Percentiles rank a stretch among this genome's conserved stretches.
These are phyloP conservation scores for Lophius americanus DNA, from an alignment of 2,797 vertebrate genomes.

Conservation along the genomic window DNA sequence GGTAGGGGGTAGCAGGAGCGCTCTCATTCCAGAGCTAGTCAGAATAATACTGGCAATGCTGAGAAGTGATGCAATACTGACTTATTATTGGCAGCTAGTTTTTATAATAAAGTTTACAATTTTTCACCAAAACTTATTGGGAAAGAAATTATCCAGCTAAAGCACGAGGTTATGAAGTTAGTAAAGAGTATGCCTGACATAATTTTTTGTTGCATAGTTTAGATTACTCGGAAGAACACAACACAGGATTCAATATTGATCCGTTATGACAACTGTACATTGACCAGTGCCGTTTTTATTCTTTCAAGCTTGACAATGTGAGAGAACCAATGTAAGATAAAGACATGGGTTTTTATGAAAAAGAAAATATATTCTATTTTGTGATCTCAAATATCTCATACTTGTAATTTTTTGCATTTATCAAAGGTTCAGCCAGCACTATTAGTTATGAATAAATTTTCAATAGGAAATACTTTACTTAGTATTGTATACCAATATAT, in stretches of 20 bases:
- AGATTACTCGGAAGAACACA: slow-evolving; percentile 30
- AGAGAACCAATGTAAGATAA: slow-evolving; percentile 9
- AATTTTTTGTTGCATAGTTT: slow-evolving; percentile 19
- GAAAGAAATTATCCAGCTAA: slow-evolving; percentile 17
- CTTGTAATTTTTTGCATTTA: no score
- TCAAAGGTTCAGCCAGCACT: no score
- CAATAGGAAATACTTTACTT: no score
- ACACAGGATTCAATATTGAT: slow-evolving; percentile 41
- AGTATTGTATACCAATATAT: neutral
- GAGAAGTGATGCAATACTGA: slow-evolving; percentile 30
- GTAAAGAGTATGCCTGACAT: slow-evolving; percentile 2
- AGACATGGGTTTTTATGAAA: neutral
- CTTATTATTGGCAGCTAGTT: slow-evolving; percentile 22
- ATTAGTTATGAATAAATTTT: no score
- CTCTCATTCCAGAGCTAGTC: slow-evolving; percentile 7
- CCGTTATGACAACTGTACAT: slow-evolving; percentile 20
- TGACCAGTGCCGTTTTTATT: slow-evolving; percentile 26
- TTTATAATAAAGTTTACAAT: slow-evolving; percentile 20
- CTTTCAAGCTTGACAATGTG: slow-evolving; percentile 13
- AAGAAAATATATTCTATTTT: neutral
- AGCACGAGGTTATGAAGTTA: no score
- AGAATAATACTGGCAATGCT: slow-evolving; percentile 25
- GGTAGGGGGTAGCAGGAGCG: slow-evolving; percentile 19
- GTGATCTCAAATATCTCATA: neutral
- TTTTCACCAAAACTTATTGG: slow-evolving; percentile 3